Evolutionary conservation across 2,888 invertebrate species (phyloP).

Genomic region (Amphiduros pacificus): DNA sequence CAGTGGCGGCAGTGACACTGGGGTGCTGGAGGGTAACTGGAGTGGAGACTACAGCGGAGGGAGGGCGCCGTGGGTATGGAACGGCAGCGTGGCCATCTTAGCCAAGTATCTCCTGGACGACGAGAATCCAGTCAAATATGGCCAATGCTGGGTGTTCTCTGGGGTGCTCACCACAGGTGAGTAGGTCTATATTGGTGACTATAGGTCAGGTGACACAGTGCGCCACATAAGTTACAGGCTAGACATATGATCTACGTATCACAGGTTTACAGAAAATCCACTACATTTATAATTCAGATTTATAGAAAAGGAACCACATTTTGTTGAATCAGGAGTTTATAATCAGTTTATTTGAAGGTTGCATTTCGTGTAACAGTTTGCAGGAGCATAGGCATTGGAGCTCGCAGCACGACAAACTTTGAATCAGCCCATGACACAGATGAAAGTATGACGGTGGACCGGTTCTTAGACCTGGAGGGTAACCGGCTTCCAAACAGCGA

Average conservation of each 20-base stretch:
- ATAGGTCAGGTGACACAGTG: no score
- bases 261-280: no score
- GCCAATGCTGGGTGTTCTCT: slow-evolving; percentile 91
- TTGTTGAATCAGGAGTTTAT: no score
- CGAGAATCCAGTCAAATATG: slow-evolving; percentile 77
- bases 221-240: no score
- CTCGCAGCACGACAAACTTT: slow-evolving; percentile 83
- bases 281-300: no score
- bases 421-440: slow-evolving; percentile 93
- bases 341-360: no score
- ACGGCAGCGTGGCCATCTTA: slow-evolving; percentile 83
- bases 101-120: slow-evolving; percentile 80
- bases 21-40: slow-evolving; percentile 87
- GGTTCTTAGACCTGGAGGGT: slow-evolving; percentile 64
- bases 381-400: slow-evolving; percentile 84
- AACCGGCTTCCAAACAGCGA: slow-evolving; percentile 35
- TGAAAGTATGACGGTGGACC: slow-evolving; percentile 85
- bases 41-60: slow-evolving; percentile 82
- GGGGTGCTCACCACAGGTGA: slow-evolving; percentile 77
- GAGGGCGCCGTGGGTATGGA: slow-evolving; percentile 84
- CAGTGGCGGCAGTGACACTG: slow-evolving; percentile 69
- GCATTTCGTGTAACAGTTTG: slow-evolving; percentile 66
- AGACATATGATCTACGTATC: no score
- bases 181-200: no score
- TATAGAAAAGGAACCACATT: no score